Base-by-base conservation (phyloP, 1,140 invertebrate genomes). In the Portunus trituberculatus region DNA sequence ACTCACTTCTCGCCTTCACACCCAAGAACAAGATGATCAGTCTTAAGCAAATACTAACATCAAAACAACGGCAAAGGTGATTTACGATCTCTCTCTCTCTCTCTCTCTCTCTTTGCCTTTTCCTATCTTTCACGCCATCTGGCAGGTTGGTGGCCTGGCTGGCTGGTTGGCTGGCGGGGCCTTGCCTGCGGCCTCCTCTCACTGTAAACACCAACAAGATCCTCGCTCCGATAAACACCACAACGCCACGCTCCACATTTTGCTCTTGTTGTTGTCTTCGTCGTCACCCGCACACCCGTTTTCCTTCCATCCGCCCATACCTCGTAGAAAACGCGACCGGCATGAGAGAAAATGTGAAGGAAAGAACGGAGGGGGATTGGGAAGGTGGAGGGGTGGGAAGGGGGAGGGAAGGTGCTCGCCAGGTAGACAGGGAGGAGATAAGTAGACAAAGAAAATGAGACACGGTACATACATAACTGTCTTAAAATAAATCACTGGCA, bases 201-300 rank as follows among this genome's bases (percentile, higher is more conserved):
- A 76, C 67, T 76, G 67, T 76, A 76, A 76, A 76, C 67, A 76
- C 67, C 67, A 76, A 76, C 67, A 76, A 76, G 67, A 76, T 76
- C n/a, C 67, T 76, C 67, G 67, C 67, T 76, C 67, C 67, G 67
- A 76, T 76, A 76, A n/a, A 8, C 67, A n/a, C 20, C 67, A n/a
- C 67, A 25, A 25, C 67, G 67, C 67, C 67, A 76, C 20, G 67
- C 67, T 76, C 25, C 67, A 76, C 67, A n/a, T 76, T 25, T 76
- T 76, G 67, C 67, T 76, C 6, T 76, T 76, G 67, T 76, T 76
- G 67, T 76, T n/a, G 67, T 76, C 67, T 25, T 76, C 67, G 67
- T 59, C 52, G 52, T 76, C 67, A 76, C 67, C 67, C 67, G 67
- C 67, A 76, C 67, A 20, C 67, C 67, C 67, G 67, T 76, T 76